Evolutionary conservation across 2,888 invertebrate species (phyloP).

Genomic region (Phrixothrix hirtus): DNA sequence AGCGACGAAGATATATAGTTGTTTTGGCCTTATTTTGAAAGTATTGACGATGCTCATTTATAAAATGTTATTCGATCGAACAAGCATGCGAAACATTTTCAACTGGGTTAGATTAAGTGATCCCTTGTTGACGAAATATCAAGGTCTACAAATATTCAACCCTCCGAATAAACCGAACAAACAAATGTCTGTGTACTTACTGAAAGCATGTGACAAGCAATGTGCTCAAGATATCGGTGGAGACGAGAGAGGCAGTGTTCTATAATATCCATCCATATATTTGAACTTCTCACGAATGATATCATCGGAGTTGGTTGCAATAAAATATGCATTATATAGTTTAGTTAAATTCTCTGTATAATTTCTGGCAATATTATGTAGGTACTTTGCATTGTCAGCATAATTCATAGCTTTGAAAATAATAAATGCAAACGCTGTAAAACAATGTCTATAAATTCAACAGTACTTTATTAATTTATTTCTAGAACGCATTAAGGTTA

Average conservation of each 20-base stretch:
- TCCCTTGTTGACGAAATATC: slow-evolving; percentile 19
- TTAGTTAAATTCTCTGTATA: too few species aligned
- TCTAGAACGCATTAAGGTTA: too few species aligned
- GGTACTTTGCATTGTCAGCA: too few species aligned
- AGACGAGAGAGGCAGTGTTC: slow-evolving; percentile 10
- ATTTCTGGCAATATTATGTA: too few species aligned
- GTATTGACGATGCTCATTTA: slow-evolving; percentile 1
- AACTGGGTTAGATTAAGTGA: slow-evolving; percentile 9
- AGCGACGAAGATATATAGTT: too few species aligned
- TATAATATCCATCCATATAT: slow-evolving; percentile 38
- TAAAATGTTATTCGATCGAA: slow-evolving; percentile 1
- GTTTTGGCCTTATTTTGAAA: too few species aligned
- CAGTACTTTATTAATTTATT: too few species aligned
- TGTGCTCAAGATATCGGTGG: slow-evolving; percentile 12
- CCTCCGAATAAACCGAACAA: slow-evolving; percentile 19
- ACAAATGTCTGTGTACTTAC: slow-evolving; percentile 13
- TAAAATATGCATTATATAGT: too few species aligned
- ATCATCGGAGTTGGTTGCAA: slow-evolving; percentile 33
- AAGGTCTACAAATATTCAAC: slow-evolving; percentile 20
- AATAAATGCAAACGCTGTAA: too few species aligned
- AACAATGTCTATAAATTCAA: too few species aligned
- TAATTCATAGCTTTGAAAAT: too few species aligned
- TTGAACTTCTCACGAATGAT: slow-evolving; percentile 36
- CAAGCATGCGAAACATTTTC: too few species aligned
- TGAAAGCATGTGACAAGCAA: slow-evolving; percentile 17